Evolutionary conservation across 2,113 vertebrate genomes (phyloP), one percentile per base, ranked within the genome.

Genomic region (Brienomyrus brachyistius): DNA sequence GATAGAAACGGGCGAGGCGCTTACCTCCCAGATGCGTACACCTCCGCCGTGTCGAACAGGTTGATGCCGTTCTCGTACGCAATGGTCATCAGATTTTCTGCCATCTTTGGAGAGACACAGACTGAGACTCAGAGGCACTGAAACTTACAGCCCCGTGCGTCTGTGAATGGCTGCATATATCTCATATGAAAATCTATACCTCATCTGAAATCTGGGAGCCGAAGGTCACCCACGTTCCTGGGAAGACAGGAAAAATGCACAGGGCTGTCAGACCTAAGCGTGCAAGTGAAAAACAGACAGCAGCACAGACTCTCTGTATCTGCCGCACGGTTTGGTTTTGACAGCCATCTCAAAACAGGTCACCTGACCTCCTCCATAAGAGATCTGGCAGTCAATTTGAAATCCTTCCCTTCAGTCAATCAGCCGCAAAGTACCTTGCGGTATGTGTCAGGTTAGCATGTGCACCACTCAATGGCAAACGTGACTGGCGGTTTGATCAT

Each of bases 191-290:
- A n/a, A n/a, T n/a, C n/a, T n/a, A n/a, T n/a, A 98, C 97, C 97
- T 98, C 97, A 90, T 98, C 97, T 1, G 97, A 97, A 94, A 98
- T 98, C 94, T 98, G 97, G 59, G 97, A 98, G 89, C 97, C 97
- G 91, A 98, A 97, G 0, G 97, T 98, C 94, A 98, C 97, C 97
- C 97, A 98, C 80, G 97, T 98, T 87, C 97, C 97, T 98, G 94
- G 47, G 91, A 47, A 54, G 43, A 90, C 85, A 85, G n/a, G 35
- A 52, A 77, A 40, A 83, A 51, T 35, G 23, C 48, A 89, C 17
- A 82, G 31, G n/a, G 27, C 52, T 85, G 54, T 62, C 89, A 84
- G 82, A 84, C 19, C 23, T 8, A 50, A 84, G 82, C 17, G 19
- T 23, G 45, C 21, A 2, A 70, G 62, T 31, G n/a, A 31, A 70